Evolutionary conservation across 2,113 vertebrate genomes (phyloP).

Genomic region (Xiphias gladius): DNA sequence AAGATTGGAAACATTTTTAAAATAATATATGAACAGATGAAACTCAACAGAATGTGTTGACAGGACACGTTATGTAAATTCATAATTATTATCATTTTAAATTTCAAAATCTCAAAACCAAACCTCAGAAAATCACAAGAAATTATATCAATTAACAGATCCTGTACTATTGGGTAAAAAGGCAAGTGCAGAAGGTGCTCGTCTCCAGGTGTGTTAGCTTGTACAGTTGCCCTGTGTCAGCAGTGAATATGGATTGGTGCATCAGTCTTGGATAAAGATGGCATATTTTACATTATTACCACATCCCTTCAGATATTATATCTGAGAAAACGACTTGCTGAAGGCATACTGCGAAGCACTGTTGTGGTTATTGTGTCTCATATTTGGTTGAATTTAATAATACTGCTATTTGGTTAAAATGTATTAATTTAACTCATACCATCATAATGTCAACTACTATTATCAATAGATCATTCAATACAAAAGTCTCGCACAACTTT

Average conservation of each 20-base stretch:
- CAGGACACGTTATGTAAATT: too few species aligned
- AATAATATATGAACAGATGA: not conserved
- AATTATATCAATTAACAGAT: too few species aligned
- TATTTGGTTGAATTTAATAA: not conserved
- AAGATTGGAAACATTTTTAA: not conserved
- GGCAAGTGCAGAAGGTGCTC: not conserved
- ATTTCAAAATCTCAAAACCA: too few species aligned
- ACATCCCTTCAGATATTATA: not conserved
- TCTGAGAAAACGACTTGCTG: not conserved
- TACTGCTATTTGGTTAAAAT: too few species aligned
- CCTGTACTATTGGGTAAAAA: too few species aligned
- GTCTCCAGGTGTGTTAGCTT: not conserved
- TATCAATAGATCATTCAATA: too few species aligned
- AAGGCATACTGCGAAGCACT: not conserved
- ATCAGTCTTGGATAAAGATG: not conserved
- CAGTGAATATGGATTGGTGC: not conserved
- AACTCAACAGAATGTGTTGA: too few species aligned
- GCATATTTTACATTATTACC: not conserved
- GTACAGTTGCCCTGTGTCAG: not conserved
- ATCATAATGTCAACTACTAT: not conserved
- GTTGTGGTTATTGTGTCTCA: not conserved
- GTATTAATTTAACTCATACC: too few species aligned
- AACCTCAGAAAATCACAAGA: not conserved
- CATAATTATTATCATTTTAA: too few species aligned
- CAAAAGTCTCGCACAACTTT: too few species aligned